Conservation (phyloP, 2,888 invertebrate species). For the Entomobrya multifasciata region DNA sequence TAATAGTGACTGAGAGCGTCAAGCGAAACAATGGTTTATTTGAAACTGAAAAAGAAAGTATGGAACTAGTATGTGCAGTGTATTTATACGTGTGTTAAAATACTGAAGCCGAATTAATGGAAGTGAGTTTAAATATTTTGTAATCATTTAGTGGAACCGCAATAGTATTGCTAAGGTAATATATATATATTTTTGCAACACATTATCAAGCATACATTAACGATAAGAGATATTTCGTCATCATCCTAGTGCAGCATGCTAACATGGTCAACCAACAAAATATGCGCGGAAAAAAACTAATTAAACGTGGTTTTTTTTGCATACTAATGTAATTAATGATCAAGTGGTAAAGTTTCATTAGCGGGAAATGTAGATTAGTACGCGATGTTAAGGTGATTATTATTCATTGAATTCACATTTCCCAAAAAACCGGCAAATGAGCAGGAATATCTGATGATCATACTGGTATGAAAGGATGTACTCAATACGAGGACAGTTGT, state of each 20-base stretch:
- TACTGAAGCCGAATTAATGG: not conserved
- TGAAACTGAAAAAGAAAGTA: not conserved
- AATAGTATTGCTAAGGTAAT: not conserved
- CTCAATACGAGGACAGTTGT: too few relatives aligned
- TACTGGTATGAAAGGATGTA: not conserved
- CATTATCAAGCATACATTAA: too few relatives aligned
- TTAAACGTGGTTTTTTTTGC: not conserved
- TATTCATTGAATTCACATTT: too few relatives aligned
- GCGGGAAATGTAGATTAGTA: too few relatives aligned
- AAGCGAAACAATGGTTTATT: not conserved
- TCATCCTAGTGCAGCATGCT: too few relatives aligned
- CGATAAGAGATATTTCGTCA: too few relatives aligned
- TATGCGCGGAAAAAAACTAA: not conserved
- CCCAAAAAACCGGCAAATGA: too few relatives aligned
- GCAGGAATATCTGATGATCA: not conserved
- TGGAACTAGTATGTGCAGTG: not conserved
- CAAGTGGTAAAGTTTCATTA: not conserved
- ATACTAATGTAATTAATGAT: not conserved
- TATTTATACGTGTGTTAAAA: not conserved
- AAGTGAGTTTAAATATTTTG: not conserved
- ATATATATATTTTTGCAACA: not conserved
- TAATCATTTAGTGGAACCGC: conserved; percentile 11
- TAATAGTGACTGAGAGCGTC: too few relatives aligned
- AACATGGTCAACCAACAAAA: too few relatives aligned
- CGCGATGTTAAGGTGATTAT: too few relatives aligned